Base-by-base conservation (phyloP, 1,140 invertebrate genomes). In the Spodoptera frugiperda region DNA sequence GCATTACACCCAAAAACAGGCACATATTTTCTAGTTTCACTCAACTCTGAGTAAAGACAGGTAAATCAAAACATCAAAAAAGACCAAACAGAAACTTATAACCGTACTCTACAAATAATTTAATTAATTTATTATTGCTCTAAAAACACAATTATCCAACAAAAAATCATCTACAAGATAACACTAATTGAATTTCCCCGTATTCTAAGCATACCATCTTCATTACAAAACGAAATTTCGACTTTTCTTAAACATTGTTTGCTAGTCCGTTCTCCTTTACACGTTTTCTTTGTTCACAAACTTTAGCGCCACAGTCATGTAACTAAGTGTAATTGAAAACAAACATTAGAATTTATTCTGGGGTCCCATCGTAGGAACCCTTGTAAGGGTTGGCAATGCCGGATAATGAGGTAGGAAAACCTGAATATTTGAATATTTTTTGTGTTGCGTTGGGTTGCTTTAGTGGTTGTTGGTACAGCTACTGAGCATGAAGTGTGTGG, bases 241-340 rank as follows among this genome's bases (percentile, higher is more conserved):
- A 48, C 44, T 6, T 48, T 11, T 19, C 12, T 44, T 10, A 48
- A 5, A 48, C 39, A 65, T 21, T 21, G 44, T 48, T 65, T 65
- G 21, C 46, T 15, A 68, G 51, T 11, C 14, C 21, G 21, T 68
- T 51, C 25, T 25, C 48, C 65, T 68, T 30, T 15, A 17, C n/a
- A 11, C 65, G 14, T 51, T 68, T 68, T 68, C 54, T 10, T 55
- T 46, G 33, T 46, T 30, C 15, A 17, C 2, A 21, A 63, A 63
- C 39, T 63, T 19, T 48, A 19, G 9, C 39, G 14, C 4, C 11
- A 48, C 15, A 0, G 17, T 3, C 6, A 1, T 33, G 30, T 21
- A 65, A 25, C 39, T 44, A 65, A 39, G 14, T 68, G 46, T 68
- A 68, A 68, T 68, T 68, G 65, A 68, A 68, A 68, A 68, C 65